Conservation (phyloP, 2,113 vertebrate genomes). For the Malurus melanocephalus region DNA sequence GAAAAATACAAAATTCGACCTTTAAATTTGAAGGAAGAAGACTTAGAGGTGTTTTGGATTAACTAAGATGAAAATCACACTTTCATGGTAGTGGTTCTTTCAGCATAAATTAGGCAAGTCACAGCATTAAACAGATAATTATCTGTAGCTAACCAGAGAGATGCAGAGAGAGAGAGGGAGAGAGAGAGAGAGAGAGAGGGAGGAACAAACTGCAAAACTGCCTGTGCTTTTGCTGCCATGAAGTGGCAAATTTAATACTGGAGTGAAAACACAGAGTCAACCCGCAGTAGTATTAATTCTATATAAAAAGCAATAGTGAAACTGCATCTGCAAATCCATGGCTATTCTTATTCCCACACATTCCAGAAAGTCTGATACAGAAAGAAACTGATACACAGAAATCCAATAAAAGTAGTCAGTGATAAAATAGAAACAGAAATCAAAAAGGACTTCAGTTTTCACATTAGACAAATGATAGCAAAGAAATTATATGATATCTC, state of each 20-base stretch:
- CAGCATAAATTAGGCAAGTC: background rate
- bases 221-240: background rate
- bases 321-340: background rate
- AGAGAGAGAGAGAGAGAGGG: background rate
- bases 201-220: background rate
- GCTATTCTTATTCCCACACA: background rate
- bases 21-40: background rate
- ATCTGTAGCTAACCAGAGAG: background rate
- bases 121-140: background rate
- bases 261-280: background rate
- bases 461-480: background rate
- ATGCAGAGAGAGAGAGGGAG: background rate
- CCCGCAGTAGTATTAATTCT: background rate
- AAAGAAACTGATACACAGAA: background rate
- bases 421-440: background rate
- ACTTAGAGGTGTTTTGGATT: background rate
- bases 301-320: background rate
- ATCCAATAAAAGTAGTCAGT: background rate
- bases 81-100: background rate
- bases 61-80: background rate
- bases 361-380: background rate
- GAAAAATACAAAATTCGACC: background rate
- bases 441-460: accelerated
- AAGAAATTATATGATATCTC: background rate
- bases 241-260: background rate